Evolutionary conservation across 2,113 vertebrate genomes (phyloP).

Genomic region (Erythrocebus patas): DNA sequence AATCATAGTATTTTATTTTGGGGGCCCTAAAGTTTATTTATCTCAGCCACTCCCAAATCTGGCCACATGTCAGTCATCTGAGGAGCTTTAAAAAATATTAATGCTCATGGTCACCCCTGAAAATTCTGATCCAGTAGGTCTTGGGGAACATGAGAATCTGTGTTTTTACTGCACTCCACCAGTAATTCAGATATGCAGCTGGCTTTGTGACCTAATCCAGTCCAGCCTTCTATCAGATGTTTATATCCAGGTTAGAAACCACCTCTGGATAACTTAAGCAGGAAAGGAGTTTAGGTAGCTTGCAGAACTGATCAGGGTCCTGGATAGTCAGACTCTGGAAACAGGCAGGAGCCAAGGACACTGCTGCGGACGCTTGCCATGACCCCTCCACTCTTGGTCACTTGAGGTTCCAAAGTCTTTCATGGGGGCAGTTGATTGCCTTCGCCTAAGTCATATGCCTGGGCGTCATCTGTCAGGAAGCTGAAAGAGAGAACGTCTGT

Average conservation of each 20-base stretch:
- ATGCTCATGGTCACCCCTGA: not conserved
- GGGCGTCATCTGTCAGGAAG: not conserved
- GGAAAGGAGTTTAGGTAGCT: not conserved
- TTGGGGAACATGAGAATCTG: not conserved
- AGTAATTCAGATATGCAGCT: no score
- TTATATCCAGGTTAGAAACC: not conserved
- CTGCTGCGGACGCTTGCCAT: no score
- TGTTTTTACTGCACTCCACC: not conserved
- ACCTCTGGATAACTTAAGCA: not conserved
- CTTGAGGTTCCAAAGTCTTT: not conserved
- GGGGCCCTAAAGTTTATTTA: not conserved
- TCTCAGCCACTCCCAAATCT: not conserved
- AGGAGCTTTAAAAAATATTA: not conserved
- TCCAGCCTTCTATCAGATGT: not conserved
- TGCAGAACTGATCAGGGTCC: not conserved
- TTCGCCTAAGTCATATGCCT: not conserved
- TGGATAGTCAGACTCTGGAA: not conserved
- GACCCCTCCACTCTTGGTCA: not conserved
- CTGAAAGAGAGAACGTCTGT: not conserved
- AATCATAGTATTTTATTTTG: not conserved
- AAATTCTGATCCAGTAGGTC: not conserved
- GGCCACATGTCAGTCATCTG: not conserved
- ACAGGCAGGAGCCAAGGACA: not conserved
- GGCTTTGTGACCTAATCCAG: not conserved
- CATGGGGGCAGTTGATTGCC: not conserved